phyloP scores from a whole-genome alignment of 35 echinoderm and acorn worm species.

The Amphiura filiformis region DNA sequence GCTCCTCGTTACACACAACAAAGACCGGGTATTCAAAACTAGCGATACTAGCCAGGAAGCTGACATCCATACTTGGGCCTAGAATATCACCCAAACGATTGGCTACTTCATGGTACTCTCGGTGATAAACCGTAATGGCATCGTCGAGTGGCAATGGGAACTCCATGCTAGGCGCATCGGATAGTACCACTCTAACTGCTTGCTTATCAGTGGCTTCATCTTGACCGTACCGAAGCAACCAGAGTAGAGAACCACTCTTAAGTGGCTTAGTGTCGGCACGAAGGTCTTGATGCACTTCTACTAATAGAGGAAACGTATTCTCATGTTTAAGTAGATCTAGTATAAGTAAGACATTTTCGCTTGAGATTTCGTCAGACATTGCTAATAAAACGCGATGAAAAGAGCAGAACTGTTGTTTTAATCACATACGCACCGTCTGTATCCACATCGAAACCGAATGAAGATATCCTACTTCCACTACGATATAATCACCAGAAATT shows the following conservation, averaged over 20 bases:
- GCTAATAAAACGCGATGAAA: too few relatives aligned
- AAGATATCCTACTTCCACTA: too few relatives aligned
- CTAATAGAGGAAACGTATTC: background rate
- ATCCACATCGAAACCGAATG: too few relatives aligned
- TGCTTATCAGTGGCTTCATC: background rate
- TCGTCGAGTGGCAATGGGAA: background rate
- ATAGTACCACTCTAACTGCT: background rate
- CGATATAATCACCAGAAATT: too few relatives aligned
- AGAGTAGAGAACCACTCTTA: background rate
- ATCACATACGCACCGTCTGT: too few relatives aligned
- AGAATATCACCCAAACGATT: background rate
- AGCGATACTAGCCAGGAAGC: background rate
- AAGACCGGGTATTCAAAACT: background rate
- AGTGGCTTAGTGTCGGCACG: background rate
- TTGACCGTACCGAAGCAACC: background rate
- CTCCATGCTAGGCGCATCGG: background rate
- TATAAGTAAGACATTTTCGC: too few relatives aligned
- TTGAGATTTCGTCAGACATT: too few relatives aligned
- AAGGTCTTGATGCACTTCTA: background rate
- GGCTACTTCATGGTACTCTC: background rate
- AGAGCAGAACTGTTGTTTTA: too few relatives aligned
- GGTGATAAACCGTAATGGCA: background rate
- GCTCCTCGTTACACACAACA: background rate
- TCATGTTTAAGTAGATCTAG: background rate
- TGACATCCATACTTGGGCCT: background rate